These are phyloP conservation scores for Brenthis daphne DNA, from an alignment of 2,888 invertebrate species.

Conservation along the genomic window DNA sequence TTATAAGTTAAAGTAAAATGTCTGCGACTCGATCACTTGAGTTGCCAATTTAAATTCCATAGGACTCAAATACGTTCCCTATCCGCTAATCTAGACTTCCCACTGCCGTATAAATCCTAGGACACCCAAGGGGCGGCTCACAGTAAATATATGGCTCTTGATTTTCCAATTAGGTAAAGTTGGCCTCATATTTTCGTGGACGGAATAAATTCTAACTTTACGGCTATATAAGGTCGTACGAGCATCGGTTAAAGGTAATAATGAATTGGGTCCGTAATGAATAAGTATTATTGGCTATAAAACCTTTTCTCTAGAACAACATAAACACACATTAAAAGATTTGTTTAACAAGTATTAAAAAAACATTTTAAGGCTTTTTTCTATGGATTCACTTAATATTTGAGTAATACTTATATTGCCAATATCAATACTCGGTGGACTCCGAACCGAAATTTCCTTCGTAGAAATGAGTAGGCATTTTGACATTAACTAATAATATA, in stretches of 20 bases:
- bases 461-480: too few relatives aligned
- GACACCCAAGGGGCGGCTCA: constrained; percentile 47
- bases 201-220: constrained; percentile 54
- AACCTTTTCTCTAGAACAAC: too few relatives aligned
- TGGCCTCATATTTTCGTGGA: constrained; percentile 65
- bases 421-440: too few relatives aligned
- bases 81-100: constrained; percentile 42
- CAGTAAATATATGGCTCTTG: constrained; percentile 65
- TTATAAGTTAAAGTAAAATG: neutral
- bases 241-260: constrained; percentile 17
- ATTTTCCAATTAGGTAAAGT: constrained; percentile 74
- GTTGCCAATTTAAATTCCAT: constrained; percentile 25
- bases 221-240: constrained; percentile 20
- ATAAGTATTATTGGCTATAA: constrained; percentile 10
- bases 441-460: too few relatives aligned
- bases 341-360: too few relatives aligned
- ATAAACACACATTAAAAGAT: too few relatives aligned
- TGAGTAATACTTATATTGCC: too few relatives aligned
- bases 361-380: too few relatives aligned
- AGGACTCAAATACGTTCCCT: constrained; percentile 20
- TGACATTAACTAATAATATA: too few relatives aligned
- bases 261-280: constrained; percentile 7
- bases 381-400: too few relatives aligned
- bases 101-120: constrained; percentile 45
- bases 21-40: neutral